Evolutionary conservation across 2,888 invertebrate genomes (phyloP).

Genomic region (Lamproptera curius): DNA sequence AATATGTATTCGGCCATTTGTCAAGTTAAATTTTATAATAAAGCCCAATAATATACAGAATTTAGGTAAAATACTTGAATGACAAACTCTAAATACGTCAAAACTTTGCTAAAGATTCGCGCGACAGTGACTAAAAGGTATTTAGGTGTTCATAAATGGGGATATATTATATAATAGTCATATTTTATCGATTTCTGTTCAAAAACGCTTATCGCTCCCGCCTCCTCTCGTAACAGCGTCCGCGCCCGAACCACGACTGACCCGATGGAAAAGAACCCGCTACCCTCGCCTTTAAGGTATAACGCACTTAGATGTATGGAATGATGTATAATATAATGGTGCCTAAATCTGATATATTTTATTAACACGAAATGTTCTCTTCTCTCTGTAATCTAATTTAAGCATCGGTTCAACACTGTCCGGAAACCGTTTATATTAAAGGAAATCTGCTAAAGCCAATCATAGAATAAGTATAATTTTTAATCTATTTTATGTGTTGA

Average conservation of each 20-base stretch:
- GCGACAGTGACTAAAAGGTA: too few species aligned
- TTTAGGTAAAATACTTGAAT: too few species aligned
- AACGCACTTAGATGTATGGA: conserved; percentile 8
- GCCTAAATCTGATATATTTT: conserved; percentile 13
- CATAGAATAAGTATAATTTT: conserved; percentile 1
- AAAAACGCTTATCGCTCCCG: too few species aligned
- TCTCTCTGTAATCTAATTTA: conserved; percentile 6
- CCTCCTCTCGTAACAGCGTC: not conserved
- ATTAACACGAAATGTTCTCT: not conserved
- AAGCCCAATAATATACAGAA: too few species aligned
- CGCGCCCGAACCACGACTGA: not conserved
- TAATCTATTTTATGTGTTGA: not conserved
- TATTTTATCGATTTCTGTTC: too few species aligned
- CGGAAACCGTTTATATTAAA: not conserved
- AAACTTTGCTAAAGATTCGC: too few species aligned
- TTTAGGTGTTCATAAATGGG: too few species aligned
- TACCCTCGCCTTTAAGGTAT: conserved; percentile 4
- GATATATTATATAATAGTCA: too few species aligned
- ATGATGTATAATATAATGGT: conserved; percentile 8
- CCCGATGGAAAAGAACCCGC: not conserved
- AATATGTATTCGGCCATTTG: not conserved
- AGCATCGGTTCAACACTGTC: conserved; percentile 5
- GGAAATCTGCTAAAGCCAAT: conserved; percentile 10
- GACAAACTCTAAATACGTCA: too few species aligned
- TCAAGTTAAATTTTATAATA: too few species aligned